Evolutionary conservation across 2,113 vertebrate species (phyloP).

Genomic region (Sander vitreus): DNA sequence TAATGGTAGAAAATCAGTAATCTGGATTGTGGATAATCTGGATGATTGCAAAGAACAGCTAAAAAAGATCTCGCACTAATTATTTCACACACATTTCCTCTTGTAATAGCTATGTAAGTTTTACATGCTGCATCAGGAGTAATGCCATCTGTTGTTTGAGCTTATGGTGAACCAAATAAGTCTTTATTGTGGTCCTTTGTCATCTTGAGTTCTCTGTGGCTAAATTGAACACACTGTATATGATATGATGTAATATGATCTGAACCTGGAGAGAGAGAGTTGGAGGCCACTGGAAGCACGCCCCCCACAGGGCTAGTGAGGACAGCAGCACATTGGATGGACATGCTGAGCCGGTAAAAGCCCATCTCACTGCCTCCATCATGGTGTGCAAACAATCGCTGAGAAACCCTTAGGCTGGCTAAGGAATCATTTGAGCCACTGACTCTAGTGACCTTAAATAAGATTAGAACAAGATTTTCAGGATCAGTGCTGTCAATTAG

Average conservation of each 20-base stretch:
- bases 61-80: slow-evolving; percentile 8
- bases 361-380: slow-evolving; percentile 87
- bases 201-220: not conserved
- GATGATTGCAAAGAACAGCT: slow-evolving; percentile 20
- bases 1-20: slow-evolving; percentile 38
- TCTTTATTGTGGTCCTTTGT: not conserved
- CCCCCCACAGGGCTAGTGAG: slow-evolving; percentile 86
- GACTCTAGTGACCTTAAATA: slow-evolving; percentile 89
- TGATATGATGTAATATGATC: slow-evolving; percentile 5
- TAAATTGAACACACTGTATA: not conserved
- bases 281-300: slow-evolving; percentile 81
- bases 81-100: not conserved
- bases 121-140: slow-evolving; percentile 3
- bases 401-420: slow-evolving; percentile 91
- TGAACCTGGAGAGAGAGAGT: slow-evolving; percentile 81
- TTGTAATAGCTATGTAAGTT: not conserved
- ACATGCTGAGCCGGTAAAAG: slow-evolving; percentile 96
- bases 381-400: slow-evolving; percentile 88
- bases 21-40: slow-evolving; percentile 43
- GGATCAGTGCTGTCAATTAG: slow-evolving; percentile 27
- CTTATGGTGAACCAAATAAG: not conserved
- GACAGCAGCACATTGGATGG: slow-evolving; percentile 89
- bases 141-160: not conserved
- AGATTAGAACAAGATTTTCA: slow-evolving; percentile 39
- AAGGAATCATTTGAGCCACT: slow-evolving; percentile 88